phyloP scores from a whole-genome alignment of 2,888 invertebrate genomes.

The Rotaria socialis region DNA sequence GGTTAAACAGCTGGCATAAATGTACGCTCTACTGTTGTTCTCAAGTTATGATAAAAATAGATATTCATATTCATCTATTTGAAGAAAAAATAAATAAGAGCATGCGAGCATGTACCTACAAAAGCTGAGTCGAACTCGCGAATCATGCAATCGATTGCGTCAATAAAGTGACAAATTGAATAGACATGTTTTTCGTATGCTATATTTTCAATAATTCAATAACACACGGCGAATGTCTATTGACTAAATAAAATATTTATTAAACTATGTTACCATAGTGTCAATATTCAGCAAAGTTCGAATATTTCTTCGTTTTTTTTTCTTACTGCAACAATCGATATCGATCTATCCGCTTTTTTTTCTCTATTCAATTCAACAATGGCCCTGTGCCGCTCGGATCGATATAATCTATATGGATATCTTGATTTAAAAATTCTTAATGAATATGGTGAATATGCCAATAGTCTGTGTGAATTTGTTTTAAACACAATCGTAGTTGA shows the following conservation, averaged over 20 bases:
- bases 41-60: too few species aligned
- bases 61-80: too few species aligned
- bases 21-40: not conserved
- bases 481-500: not conserved
- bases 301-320: not conserved
- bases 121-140: too few species aligned
- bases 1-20: not conserved
- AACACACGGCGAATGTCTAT: too few species aligned
- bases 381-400: not conserved
- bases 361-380: not conserved
- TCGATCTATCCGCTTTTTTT: not conserved
- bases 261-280: not conserved
- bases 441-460: not conserved
- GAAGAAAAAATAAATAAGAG: too few species aligned
- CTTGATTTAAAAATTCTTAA: not conserved
- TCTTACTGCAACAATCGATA: not conserved
- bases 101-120: too few species aligned
- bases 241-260: too few species aligned
- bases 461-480: conserved; percentile 17
- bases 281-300: not conserved
- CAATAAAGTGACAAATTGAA: too few species aligned
- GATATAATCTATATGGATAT: conserved; percentile 16
- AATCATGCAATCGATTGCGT: too few species aligned
- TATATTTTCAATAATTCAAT: too few species aligned
- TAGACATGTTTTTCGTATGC: too few species aligned